These are phyloP conservation scores for Brachionus rubens DNA, from an alignment of 1,140 invertebrate species.

Conservation along the genomic window DNA sequence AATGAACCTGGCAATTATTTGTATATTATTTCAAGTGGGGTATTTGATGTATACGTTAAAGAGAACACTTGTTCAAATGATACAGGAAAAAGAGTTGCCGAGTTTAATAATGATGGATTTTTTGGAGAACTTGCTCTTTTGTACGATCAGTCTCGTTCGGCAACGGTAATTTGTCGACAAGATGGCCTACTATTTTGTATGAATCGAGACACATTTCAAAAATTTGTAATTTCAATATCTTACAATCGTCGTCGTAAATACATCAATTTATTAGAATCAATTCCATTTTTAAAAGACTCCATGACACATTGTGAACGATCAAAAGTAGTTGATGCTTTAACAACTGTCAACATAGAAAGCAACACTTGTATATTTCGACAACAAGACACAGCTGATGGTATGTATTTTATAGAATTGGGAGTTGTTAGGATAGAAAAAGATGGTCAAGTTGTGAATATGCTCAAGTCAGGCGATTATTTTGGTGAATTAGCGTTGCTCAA, in stretches of 20 bases:
- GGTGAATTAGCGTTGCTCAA: constrained; percentile 19
- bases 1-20: constrained; percentile 53
- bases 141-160: constrained; percentile 92
- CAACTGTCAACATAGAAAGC: constrained; percentile 71
- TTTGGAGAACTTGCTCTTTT: constrained; percentile 89
- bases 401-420: constrained; percentile 90
- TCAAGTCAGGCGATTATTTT: constrained; percentile 56
- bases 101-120: constrained; percentile 78
- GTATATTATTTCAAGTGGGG: constrained; percentile 49
- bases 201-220: constrained; percentile 86
- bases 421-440: constrained; percentile 67
- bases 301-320: constrained; percentile 77
- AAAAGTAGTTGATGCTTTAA: constrained; percentile 89
- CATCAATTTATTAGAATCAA: constrained; percentile 80
- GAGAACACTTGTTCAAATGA: too few relatives aligned
- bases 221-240: constrained; percentile 88
- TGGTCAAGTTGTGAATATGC: constrained; percentile 50
- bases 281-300: constrained; percentile 66
- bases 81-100: constrained; percentile 58
- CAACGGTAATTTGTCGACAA: constrained; percentile 67
- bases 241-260: constrained; percentile 93
- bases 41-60: constrained; percentile 64
- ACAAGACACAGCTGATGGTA: constrained; percentile 82
- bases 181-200: constrained; percentile 65
- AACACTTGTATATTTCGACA: constrained; percentile 78